phyloP scores from a whole-genome alignment of 2,113 vertebrate species.

The Probosciger aterrimus region DNA sequence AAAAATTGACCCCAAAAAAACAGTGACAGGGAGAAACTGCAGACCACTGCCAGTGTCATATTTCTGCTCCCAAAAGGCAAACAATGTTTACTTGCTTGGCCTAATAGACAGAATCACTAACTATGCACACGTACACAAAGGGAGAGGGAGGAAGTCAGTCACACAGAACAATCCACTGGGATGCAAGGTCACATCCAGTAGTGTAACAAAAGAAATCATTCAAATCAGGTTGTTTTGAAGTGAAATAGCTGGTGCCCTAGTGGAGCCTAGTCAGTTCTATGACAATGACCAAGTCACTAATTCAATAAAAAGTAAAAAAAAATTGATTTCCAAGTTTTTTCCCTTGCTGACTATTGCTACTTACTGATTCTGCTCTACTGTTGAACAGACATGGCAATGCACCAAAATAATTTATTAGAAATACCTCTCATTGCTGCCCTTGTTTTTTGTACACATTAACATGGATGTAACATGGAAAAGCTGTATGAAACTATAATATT shows the following conservation, averaged over 20 bases:
- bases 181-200: slow-evolving; percentile 46
- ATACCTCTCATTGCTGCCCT: neutral
- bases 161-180: slow-evolving; percentile 61
- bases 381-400: neutral
- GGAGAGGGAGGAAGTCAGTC: slow-evolving; percentile 60
- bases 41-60: slow-evolving; percentile 50
- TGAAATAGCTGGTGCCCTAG: neutral
- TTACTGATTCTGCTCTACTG: neutral
- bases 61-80: slow-evolving; percentile 47
- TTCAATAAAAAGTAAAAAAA: neutral
- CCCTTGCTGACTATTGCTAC: neutral
- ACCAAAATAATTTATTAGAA: neutral
- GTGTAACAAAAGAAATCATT: slow-evolving; percentile 52
- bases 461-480: neutral
- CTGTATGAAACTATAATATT: neutral
- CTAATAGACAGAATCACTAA: slow-evolving; percentile 74
- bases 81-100: slow-evolving; percentile 65
- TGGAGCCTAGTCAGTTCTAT: neutral
- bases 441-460: neutral
- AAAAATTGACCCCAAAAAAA: neutral
- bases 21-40: slow-evolving; percentile 59
- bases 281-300: neutral
- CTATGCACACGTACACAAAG: slow-evolving; percentile 35
- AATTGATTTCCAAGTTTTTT: neutral
- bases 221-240: slow-evolving; percentile 28